Evolutionary conservation across 2,888 invertebrate species (phyloP), one percentile per base, ranked within the genome.

Genomic region (Pollenia angustigena): DNA sequence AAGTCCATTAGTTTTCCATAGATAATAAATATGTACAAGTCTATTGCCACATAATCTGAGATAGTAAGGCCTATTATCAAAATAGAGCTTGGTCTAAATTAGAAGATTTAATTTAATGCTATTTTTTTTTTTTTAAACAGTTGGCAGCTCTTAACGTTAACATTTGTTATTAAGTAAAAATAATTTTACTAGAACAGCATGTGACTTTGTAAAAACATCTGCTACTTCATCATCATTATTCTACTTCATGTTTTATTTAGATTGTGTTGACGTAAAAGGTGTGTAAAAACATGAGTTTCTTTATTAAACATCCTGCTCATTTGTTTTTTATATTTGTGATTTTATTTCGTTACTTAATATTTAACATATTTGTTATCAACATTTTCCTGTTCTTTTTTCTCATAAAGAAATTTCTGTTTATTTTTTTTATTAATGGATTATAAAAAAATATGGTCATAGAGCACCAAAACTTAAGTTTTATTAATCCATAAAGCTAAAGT

Each of bases 241-340:
- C 23, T 18, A 54, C 54, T 64, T 50, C 42, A 75, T 56, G 23
- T 71, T 52, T 8, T 62, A 46, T 42, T 71, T 46, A 66, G 71
- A 76, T 60, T 76, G 76, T 85, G 85, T 76, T 85, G 76, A 85
- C 76, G 78, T 18, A 78, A 50, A 72, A 85, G 81, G 81, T 85
- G 81, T 85, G 85, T 81, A 76, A 81, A 44, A 71, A 81, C 64
- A 78, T 60, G 60, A 74, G 44, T 76, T 85, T 72, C 52, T 69
- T 58, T 72, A 66, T 68, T 74, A 84, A 74, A 74, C 66, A 74
- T 74, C 74, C 79, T 74, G 84, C 72, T 60, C 68, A 74, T 74
- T 84, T 79, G 14, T 46, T 52, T 58, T 42, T 18, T 46, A 10
- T 48, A 14, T 50, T 46, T 46, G 32, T 58, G 16, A n/a, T 69